Conservation (phyloP, 2,113 vertebrate species). For the Mola mola region DNA sequence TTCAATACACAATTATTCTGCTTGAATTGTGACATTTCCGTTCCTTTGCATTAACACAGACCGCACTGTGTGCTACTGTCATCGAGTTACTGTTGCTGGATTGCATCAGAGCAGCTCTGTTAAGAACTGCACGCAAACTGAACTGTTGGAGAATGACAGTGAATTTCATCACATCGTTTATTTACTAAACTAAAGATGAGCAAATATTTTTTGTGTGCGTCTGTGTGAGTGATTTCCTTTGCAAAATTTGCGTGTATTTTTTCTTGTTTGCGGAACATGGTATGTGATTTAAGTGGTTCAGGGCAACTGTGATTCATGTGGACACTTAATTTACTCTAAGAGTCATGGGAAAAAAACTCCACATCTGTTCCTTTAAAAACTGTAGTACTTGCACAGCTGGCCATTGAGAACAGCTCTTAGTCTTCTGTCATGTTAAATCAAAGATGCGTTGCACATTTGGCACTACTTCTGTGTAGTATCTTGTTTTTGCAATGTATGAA, state of each 20-base stretch:
- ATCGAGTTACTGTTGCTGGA: neutral
- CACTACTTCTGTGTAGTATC: too few species aligned
- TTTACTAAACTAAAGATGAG: constrained; percentile 2
- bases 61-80: neutral
- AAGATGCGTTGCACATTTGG: neutral
- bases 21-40: too few species aligned
- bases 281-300: neutral
- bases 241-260: neutral
- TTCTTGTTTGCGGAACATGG: neutral
- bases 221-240: neutral
- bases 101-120: constrained; percentile 12
- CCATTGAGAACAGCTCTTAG: neutral
- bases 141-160: neutral
- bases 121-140: neutral
- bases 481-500: too few species aligned
- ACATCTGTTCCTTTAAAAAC: neutral
- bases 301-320: neutral
- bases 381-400: neutral
- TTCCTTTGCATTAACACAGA: too few species aligned
- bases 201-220: neutral
- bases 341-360: neutral
- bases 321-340: neutral
- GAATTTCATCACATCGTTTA: neutral
- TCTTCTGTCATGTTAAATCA: neutral
- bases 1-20: too few species aligned